These are phyloP conservation scores for Galemys pyrenaicus DNA, from an alignment of 2,113 vertebrate genomes.

Conservation along the genomic window DNA sequence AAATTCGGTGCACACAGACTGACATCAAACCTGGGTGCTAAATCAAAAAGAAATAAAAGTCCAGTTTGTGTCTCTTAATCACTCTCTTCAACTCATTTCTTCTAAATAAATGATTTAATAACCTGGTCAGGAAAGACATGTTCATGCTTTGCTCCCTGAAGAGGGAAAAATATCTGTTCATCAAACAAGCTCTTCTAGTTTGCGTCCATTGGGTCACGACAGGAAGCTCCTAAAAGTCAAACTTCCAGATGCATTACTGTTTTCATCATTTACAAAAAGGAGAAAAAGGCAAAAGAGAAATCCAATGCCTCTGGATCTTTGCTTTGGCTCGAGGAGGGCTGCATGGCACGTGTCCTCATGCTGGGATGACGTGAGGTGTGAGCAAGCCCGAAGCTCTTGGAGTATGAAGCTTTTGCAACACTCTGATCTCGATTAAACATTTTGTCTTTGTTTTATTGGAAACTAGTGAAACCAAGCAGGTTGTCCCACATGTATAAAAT, in stretches of 20 bases:
- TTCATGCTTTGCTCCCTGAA: slow-evolving; percentile 84
- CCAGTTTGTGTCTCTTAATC: slow-evolving; percentile 85
- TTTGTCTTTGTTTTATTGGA: slow-evolving; percentile 72
- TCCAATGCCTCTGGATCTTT: slow-evolving; percentile 54
- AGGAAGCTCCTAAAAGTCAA: slow-evolving; percentile 88
- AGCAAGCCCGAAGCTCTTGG: slow-evolving; percentile 62
- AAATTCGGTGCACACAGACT: slow-evolving; percentile 84
- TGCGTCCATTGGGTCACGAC: slow-evolving; percentile 84
- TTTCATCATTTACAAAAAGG: slow-evolving; percentile 79
- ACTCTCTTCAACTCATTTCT: slow-evolving; percentile 85
- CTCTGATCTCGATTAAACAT: slow-evolving; percentile 60
- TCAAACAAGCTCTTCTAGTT: slow-evolving; percentile 82
- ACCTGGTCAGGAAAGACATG: slow-evolving; percentile 84
- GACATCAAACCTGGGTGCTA: slow-evolving; percentile 89
- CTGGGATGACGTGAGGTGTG: slow-evolving; percentile 78
- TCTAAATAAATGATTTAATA: slow-evolving; percentile 83
- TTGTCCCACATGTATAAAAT: slow-evolving; percentile 80
- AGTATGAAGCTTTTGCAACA: not conserved
- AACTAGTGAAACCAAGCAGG: slow-evolving; percentile 62
- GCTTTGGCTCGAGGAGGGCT: slow-evolving; percentile 66
- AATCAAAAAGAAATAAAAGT: slow-evolving; percentile 81
- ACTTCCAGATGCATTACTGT: slow-evolving; percentile 86
- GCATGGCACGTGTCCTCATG: slow-evolving; percentile 79
- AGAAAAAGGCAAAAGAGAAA: slow-evolving; percentile 50
- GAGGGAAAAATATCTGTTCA: slow-evolving; percentile 83